phyloP scores from a whole-genome alignment of 2,113 vertebrate genomes.

The Toxostoma redivivum region DNA sequence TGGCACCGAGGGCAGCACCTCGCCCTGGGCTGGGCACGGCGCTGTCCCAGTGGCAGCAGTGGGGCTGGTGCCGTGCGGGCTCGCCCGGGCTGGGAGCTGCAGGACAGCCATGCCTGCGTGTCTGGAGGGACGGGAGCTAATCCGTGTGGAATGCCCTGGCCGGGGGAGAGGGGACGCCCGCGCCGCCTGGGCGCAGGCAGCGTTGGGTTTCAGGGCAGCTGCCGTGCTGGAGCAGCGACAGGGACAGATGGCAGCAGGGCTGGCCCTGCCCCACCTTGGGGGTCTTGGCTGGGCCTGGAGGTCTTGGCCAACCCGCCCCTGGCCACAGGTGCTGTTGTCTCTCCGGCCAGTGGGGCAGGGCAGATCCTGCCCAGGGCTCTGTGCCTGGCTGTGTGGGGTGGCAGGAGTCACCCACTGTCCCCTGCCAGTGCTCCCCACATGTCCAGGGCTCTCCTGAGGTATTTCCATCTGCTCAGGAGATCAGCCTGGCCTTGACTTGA shows the following conservation, averaged over 20 bases:
- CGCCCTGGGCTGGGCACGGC: rapidly evolving
- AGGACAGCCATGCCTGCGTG: not conserved
- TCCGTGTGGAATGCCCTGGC: slow-evolving; percentile 35
- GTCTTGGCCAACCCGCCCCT: not conserved
- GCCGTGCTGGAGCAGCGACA: not conserved
- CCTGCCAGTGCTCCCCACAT: rapidly evolving
- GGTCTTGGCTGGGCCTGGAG: not conserved
- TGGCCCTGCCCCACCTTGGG: not conserved
- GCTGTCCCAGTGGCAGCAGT: rapidly evolving
- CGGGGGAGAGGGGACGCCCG: not conserved
- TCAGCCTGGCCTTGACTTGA: not conserved
- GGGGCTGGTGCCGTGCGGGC: not conserved
- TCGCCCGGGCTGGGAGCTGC: not conserved
- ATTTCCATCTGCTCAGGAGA: not conserved
- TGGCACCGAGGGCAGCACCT: rapidly evolving
- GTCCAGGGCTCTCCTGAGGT: not conserved
- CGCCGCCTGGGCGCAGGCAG: not conserved
- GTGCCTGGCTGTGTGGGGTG: not conserved
- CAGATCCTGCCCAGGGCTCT: not conserved
- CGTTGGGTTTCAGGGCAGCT: slow-evolving; percentile 63
- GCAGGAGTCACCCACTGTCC: not conserved
- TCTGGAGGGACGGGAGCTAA: not conserved
- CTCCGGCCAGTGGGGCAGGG: rapidly evolving
- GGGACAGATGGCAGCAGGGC: slow-evolving; percentile 42
- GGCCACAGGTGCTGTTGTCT: not conserved